Conservation (phyloP, 2,113 vertebrate genomes). For the Pomatostomus ruficeps region DNA sequence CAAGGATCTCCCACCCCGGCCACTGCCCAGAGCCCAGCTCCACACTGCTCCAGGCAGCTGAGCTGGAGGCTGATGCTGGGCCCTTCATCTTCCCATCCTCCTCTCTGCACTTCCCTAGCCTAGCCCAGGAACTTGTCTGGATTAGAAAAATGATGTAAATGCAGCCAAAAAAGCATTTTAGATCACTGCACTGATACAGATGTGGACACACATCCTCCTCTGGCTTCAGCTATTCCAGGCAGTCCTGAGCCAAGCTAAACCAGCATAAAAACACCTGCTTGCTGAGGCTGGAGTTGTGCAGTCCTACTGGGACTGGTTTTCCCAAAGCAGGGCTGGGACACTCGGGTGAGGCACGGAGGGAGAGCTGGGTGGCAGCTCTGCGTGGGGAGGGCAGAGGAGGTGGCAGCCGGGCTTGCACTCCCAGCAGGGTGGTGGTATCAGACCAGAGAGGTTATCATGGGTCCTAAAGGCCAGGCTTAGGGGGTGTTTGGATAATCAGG, state of each 20-base stretch:
- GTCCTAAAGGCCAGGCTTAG: not conserved
- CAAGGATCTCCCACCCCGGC: not conserved
- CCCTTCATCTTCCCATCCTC: not conserved
- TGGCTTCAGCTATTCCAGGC: not conserved
- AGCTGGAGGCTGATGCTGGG: not conserved
- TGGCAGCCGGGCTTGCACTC: not conserved
- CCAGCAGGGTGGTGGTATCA: not conserved
- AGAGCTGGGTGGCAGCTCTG: not conserved
- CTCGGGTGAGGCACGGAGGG: accelerated
- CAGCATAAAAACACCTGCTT: not conserved
- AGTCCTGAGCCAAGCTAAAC: not conserved
- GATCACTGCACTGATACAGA: not conserved
- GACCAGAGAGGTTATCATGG: not conserved
- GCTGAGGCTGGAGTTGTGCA: not conserved
- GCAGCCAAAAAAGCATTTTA: not conserved
- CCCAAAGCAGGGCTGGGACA: not conserved
- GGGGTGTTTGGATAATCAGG: not conserved
- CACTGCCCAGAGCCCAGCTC: not conserved
- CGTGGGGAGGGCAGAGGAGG: not conserved
- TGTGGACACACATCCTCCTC: not conserved
- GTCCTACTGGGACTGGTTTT: not conserved
- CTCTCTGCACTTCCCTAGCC: not conserved
- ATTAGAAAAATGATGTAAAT: not conserved
- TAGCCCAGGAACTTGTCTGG: not conserved
- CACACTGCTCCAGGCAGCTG: not conserved